Evolutionary conservation across 2,888 invertebrate genomes (phyloP), one percentile per base, ranked within the genome.

Genomic region (Shargacucullia verbasci): DNA sequence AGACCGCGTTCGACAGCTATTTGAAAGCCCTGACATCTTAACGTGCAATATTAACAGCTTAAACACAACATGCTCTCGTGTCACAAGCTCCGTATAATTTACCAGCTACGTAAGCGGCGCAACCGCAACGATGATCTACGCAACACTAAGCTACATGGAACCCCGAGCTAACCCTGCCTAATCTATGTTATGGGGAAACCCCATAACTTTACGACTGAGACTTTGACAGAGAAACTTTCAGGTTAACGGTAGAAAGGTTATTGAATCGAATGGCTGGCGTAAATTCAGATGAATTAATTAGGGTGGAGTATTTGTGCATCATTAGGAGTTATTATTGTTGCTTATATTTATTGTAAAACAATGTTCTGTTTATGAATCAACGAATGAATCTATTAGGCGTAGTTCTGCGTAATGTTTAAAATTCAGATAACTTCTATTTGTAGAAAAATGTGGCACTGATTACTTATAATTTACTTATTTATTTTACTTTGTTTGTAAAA

Each of bases 121-220:
- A 39, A 72, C 66, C 73, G 27, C 74, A 71, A 65, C 40, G 64
- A 73, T 74, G 59, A 74, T 58, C 49, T 64, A 73, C 61, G 40
- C 54, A 52, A 34, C 40, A 13, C 43, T 56, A 44, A 60, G 50
- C 59, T 55, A 29, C 48, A 55, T 40, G 63, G 38, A 46, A 48
- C 43, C 4, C 45, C 38, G 37, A 38, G 44, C 45, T 54, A 52
- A 50, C 52, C 66, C 52, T 33, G 50, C 25, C 25, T 57, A 44
- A 70, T 58, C 61, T 61, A 39, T 55, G 66, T 43, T 69, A 65
- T 41, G 39, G 47, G 27, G 49, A 56, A 46, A 66, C 64, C 54
- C 55, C n/a, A 60, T 31, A 57, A 58, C 48, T 70, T 56, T 40
- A 41, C 34, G 46, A 13, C 33, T 20, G 4, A 20, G 20, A 33